phyloP scores from a whole-genome alignment of 37 sponge, comb jelly and placozoan genomes.

The Aphrocallistes beatrix region DNA sequence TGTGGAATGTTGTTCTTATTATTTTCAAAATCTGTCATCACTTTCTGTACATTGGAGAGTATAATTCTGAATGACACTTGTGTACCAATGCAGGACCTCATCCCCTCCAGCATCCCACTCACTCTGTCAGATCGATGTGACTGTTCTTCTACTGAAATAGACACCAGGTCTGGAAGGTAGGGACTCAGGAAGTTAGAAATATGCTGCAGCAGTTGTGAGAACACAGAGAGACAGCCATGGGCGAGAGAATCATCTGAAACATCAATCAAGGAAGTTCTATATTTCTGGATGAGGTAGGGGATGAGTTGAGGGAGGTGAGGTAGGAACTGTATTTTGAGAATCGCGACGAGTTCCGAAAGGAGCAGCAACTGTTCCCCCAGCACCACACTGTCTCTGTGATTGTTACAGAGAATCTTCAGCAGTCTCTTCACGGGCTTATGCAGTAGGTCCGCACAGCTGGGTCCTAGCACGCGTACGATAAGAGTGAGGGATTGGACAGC shows the following conservation, averaged over 20 bases:
- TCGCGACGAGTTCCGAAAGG: not conserved
- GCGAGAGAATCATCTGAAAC: not conserved
- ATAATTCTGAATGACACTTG: not conserved
- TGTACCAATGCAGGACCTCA: not conserved
- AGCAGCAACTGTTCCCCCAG: not conserved
- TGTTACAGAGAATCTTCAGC: not conserved
- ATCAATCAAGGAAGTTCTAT: not conserved
- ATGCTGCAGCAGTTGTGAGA: not conserved
- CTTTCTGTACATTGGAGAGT: not conserved
- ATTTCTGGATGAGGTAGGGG: not conserved
- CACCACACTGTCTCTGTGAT: not conserved
- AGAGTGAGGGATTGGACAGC: not conserved
- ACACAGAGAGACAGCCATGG: not conserved
- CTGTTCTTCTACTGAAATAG: not conserved
- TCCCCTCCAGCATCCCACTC: not conserved
- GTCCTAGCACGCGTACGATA: not conserved
- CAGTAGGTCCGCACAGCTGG: not conserved
- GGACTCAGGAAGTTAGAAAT: not conserved
- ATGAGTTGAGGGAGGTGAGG: not conserved
- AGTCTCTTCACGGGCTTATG: not conserved
- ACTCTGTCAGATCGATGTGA: not conserved
- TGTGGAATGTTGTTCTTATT: not conserved
- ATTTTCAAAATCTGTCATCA: not conserved
- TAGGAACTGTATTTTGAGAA: not conserved
- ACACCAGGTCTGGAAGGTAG: not conserved